A percentile compares a stretch with the other conserved stretches of the same genome.
These are phyloP conservation scores for Coremacera marginata DNA, from an alignment of 2,888 invertebrate genomes.

Conservation along the genomic window DNA sequence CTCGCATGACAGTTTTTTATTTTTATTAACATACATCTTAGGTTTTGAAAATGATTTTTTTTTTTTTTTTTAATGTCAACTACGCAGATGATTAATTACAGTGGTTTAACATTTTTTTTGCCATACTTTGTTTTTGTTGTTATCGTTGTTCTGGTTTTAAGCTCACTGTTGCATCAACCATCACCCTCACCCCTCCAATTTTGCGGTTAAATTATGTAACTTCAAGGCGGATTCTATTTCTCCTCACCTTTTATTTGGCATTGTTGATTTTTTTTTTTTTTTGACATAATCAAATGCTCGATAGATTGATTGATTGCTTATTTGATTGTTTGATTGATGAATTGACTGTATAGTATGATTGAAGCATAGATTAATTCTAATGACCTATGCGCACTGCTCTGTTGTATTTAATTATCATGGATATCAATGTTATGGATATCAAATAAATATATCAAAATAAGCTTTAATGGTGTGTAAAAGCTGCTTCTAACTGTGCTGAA, in stretches of 20 bases:
- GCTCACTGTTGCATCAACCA: background rate
- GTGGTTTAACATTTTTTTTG: conserved; percentile 72
- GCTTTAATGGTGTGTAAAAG: too few species aligned
- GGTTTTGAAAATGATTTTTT: too few species aligned
- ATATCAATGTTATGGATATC: too few species aligned
- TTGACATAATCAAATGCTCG: background rate
- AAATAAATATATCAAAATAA: too few species aligned
- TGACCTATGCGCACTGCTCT: background rate
- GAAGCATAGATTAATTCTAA: background rate
- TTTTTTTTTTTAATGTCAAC: too few species aligned
- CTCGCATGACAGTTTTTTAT: background rate
- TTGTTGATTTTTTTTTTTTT: background rate
- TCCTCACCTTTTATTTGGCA: background rate
- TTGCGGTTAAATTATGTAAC: background rate
- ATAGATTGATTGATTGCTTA: conserved; percentile 56
- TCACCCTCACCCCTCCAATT: background rate
- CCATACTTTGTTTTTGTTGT: background rate
- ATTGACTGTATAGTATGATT: background rate
- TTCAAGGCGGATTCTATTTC: background rate
- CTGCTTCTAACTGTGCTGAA: too few species aligned
- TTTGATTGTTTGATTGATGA: conserved; percentile 59
- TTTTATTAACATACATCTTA: background rate
- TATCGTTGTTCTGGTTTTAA: background rate
- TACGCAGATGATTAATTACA: conserved; percentile 6
- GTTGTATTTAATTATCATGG: too few species aligned